Base-by-base conservation (phyloP, 2,113 vertebrate species). In the Vireo altiloquus region DNA sequence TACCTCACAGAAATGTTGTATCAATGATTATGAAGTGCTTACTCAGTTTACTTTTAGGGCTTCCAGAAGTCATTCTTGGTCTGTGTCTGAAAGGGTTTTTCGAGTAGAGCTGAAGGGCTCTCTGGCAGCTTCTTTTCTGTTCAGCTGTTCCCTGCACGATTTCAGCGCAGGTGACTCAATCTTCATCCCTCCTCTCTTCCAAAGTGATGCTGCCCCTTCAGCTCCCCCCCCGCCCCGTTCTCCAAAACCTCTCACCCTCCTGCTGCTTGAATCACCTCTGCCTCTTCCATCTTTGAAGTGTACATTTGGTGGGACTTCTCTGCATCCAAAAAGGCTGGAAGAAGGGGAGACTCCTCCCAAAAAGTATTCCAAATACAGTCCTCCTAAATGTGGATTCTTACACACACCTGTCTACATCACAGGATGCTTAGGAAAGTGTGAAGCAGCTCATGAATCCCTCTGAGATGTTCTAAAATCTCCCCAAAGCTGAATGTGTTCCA, bases 401-500 rank as follows among this genome's bases (percentile, higher is more conserved):
- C 11, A 23, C 22, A 31, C 11, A 61, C 15, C 37, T 80, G 12
- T 56, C 66, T 69, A 21, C 20, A 50, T 89, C 88, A 80, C 31
- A 63, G 33, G 37, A 54, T 42, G 46, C 71, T 85, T 90, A 82
- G 40, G 17, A 37, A 85, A 80, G 63, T 57, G 49, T 80, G 68
- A 92, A 81, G 35, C 0, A 0, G 35, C 39, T 87, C 56, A 57
- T 74, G 52, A 75, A 77, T 88, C 23, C 15, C n/a, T 49, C 22
- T 35, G 37, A 89, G 46, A 61, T 80, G 20, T 82, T 91, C 66
- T 87, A 53, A 89, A 94, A 94, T 90, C 46, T 76, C 50, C 42
- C 33, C 59, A 39, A 46, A 76, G 75, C 54, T 52, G 31, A 68
- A 39, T 22, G 3, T 83, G 59, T 69, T 84, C 79, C 88, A 93